Conservation (phyloP, 2,888 invertebrate genomes). For the Pomacea canaliculata region DNA sequence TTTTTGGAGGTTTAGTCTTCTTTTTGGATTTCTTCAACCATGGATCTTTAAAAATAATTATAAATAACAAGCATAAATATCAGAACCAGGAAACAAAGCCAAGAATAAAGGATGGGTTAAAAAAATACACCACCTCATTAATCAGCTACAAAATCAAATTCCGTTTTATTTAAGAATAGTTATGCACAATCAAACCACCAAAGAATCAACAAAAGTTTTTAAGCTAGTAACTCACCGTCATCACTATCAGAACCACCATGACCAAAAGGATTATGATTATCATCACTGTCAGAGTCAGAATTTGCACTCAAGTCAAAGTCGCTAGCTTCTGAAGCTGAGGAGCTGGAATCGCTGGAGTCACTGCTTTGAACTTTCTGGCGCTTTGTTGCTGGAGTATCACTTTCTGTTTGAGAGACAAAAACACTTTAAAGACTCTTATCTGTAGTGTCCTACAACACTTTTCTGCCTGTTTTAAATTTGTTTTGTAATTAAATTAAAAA, state of each 20-base stretch:
- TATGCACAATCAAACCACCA: no score
- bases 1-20: constrained; percentile 37
- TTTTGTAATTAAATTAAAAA: not conserved
- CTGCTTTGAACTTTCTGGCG: constrained; percentile 38
- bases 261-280: constrained; percentile 92
- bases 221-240: constrained; percentile 54
- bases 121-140: no score
- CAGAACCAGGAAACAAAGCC: no score
- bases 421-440: not conserved
- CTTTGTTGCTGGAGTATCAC: constrained; percentile 26
- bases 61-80: no score
- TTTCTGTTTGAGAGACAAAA: constrained; percentile 20
- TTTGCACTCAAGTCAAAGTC: constrained; percentile 54
- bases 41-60: constrained; percentile 75
- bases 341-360: constrained; percentile 50
- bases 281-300: constrained; percentile 49
- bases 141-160: no score
- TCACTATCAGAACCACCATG: constrained; percentile 77
- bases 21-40: constrained; percentile 75
- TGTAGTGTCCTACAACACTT: no score
- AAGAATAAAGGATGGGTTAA: no score
- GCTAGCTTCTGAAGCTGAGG: constrained; percentile 47
- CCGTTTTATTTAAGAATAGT: no score
- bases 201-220: no score
- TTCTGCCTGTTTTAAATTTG: not conserved